Evolutionary conservation across 2,888 invertebrate species (phyloP).

Genomic region (Hipparchia semele): DNA sequence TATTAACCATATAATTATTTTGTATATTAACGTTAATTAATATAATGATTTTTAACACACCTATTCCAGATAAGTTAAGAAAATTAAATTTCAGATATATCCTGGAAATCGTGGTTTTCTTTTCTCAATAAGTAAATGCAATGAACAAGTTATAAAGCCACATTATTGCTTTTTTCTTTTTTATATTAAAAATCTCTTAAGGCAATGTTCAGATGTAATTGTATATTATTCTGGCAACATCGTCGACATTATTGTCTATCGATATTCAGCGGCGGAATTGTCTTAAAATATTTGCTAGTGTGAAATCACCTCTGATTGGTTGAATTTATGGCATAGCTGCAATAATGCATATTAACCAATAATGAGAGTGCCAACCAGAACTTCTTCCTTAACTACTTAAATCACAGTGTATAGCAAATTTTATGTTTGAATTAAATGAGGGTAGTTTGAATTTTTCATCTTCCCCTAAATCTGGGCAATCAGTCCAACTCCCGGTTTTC

Average conservation of each 20-base stretch:
- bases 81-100: constrained; percentile 1
- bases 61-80: neutral
- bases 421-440: neutral
- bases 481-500: neutral
- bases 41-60: neutral
- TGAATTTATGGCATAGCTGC: too few species aligned
- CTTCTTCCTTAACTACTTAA: too few species aligned
- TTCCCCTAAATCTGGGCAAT: neutral
- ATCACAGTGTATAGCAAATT: too few species aligned
- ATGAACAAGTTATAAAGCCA: neutral
- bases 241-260: too few species aligned
- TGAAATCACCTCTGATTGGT: too few species aligned
- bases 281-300: too few species aligned
- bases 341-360: too few species aligned
- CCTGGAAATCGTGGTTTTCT: neutral
- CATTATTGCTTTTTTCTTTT: neutral
- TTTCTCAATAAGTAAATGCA: neutral
- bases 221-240: too few species aligned
- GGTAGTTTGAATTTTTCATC: neutral
- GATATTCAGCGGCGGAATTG: too few species aligned
- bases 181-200: neutral
- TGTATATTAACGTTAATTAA: neutral
- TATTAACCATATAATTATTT: neutral
- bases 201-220: neutral
- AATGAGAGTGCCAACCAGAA: too few species aligned